Percentiles rank a stretch among this genome's conserved stretches.
Evolutionary conservation across 2,113 vertebrate genomes (phyloP).

Genomic region (Archilochus colubris): DNA sequence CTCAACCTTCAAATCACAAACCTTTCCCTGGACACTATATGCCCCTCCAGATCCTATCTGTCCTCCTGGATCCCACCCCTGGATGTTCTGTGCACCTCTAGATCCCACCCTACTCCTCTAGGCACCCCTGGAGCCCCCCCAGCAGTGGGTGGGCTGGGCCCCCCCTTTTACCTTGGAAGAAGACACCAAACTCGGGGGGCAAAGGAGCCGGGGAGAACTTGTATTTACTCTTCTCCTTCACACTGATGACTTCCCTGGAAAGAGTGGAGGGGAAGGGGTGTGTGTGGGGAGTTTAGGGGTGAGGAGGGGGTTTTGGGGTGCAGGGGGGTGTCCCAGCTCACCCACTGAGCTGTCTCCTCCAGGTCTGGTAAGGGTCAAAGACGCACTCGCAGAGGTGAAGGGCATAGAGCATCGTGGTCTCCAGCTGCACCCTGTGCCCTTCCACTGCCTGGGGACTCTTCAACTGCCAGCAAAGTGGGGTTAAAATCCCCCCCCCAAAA

Average conservation of each 20-base stretch:
- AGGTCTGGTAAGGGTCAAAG: constrained; percentile 95
- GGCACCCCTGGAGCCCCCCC: accelerated
- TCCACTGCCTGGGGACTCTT: constrained; percentile 38
- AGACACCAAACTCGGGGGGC: constrained; percentile 81
- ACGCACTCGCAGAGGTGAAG: constrained; percentile 91
- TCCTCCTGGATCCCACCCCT: accelerated
- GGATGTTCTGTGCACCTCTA: background rate
- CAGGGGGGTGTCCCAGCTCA: constrained; percentile 54
- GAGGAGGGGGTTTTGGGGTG: background rate
- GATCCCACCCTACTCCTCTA: too few relatives aligned
- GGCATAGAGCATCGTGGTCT: constrained; percentile 81
- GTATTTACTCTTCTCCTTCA: constrained; percentile 93
- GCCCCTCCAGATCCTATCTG: background rate
- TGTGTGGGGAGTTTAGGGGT: too few relatives aligned
- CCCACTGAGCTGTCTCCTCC: constrained; percentile 89
- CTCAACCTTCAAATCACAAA: too few relatives aligned
- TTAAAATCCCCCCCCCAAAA: background rate
- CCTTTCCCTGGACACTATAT: background rate
- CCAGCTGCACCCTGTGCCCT: constrained; percentile 49
- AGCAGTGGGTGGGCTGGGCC: too few relatives aligned
- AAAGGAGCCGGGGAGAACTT: constrained; percentile 88
- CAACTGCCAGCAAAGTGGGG: constrained; percentile 69
- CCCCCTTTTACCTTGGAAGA: constrained; percentile 80
- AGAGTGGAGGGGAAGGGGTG: background rate
- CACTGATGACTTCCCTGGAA: constrained; percentile 88